Base-by-base conservation (phyloP, 2,888 invertebrate genomes). In the Plebejus argus region DNA sequence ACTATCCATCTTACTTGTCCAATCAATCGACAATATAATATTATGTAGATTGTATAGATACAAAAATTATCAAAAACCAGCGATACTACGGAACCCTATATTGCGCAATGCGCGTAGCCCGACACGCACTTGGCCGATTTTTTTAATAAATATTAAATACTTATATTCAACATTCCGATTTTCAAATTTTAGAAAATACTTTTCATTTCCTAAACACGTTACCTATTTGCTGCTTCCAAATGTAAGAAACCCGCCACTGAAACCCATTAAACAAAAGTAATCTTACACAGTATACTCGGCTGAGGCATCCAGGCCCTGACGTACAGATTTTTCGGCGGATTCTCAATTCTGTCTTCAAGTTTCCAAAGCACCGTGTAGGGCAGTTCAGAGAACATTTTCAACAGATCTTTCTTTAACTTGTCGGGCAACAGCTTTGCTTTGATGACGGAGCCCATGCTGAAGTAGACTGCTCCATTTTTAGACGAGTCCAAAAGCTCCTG, bases 221-320 rank as follows among this genome's bases (percentile, higher is more conserved):
- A 33, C 33, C 33, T 33, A 33, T 33, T 33, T 33, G 33, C 33
- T 3, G 33, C 33, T 33, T 3, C 33, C n/a, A n/a, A n/a, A n/a
- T 49, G 15, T 15, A 49, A 49, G 15, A 18, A 53, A 45, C 45
- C 10, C 45, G 45, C 45, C 45, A 4, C 15, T 15, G 15, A 49
- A 15, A 18, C 15, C 4, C 53, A 18, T 61, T 10, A 10, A 10
- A 8, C 12, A 23, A 61, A 23, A 61, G 10, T 4, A 61, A 66
- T 33, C 82, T 80, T 80, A 94, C 95, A 91, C 8, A 95, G 83
- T 66, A 95, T 86, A 80, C 94, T 92, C 15, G 91, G 84, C 79
- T 95, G 95, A 0, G 95, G 95, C 82, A 94, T 83, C 95, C 95
- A 95, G 0, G 89, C 83, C n/a, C 86, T 83, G 1, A 93, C 83